phyloP scores from a whole-genome alignment of 2,888 invertebrate species.

The Halictus ligatus region DNA sequence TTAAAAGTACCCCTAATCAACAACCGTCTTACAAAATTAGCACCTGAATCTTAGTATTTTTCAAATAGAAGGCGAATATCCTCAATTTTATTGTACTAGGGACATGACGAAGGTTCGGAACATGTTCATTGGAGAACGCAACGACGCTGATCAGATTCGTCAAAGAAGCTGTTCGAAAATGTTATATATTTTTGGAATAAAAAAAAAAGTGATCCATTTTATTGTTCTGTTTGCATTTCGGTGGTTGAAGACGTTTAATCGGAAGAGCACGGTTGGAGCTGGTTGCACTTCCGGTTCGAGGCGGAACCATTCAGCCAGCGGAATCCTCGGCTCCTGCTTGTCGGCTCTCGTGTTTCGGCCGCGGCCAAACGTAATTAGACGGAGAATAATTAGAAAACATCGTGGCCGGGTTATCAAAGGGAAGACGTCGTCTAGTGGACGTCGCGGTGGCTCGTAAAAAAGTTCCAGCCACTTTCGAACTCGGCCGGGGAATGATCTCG shows the following conservation, averaged over 20 bases:
- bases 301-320: background rate
- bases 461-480: slow-evolving; percentile 40
- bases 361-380: slow-evolving; percentile 27
- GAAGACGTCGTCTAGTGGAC: slow-evolving; percentile 17
- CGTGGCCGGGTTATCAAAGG: slow-evolving; percentile 4
- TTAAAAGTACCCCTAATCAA: too few relatives aligned
- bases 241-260: background rate
- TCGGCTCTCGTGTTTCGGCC: background rate
- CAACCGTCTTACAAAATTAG: too few relatives aligned
- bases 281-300: background rate
- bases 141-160: too few relatives aligned
- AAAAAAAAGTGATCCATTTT: too few relatives aligned
- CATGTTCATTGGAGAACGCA: too few relatives aligned
- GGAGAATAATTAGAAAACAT: slow-evolving; percentile 33
- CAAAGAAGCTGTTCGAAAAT: too few relatives aligned
- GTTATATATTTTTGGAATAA: too few relatives aligned
- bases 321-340: background rate
- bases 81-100: too few relatives aligned
- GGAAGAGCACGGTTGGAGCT: background rate
- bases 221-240: too few relatives aligned
- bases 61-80: too few relatives aligned
- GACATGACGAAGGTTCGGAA: too few relatives aligned
- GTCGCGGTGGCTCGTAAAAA: slow-evolving; percentile 37
- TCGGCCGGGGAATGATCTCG: slow-evolving; percentile 46
- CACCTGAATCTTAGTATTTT: too few relatives aligned